phyloP scores from a whole-genome alignment of 1,140 invertebrate species.

The Notospermus geniculatus region DNA sequence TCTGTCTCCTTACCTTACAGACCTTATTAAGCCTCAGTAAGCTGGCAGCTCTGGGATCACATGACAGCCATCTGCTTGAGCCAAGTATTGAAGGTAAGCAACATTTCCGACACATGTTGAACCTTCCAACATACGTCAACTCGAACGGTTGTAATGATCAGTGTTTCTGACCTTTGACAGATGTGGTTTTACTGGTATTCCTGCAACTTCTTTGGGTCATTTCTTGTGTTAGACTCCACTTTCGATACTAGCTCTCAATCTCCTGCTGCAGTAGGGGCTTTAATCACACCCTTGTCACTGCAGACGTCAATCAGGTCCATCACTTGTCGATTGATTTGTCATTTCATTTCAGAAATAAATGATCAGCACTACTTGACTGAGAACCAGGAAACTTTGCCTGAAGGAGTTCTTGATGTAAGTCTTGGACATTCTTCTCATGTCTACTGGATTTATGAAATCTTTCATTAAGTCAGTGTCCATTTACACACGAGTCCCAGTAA shows the following conservation, averaged over 20 bases:
- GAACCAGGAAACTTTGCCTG: constrained; percentile 71
- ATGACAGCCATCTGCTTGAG: constrained; percentile 27
- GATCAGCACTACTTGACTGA: constrained; percentile 65
- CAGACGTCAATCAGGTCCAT: too few relatives aligned
- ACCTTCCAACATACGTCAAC: background rate
- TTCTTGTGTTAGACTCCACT: too few relatives aligned
- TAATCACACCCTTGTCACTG: too few relatives aligned
- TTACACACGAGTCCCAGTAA: too few relatives aligned
- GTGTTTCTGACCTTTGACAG: too few relatives aligned
- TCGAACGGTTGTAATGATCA: background rate
- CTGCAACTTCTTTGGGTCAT: too few relatives aligned
- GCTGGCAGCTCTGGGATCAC: constrained; percentile 47
- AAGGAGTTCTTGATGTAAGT: constrained; percentile 61
- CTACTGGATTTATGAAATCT: background rate
- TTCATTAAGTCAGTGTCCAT: too few relatives aligned
- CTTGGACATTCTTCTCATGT: background rate
- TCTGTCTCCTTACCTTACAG: constrained; percentile 32
- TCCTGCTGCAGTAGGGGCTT: too few relatives aligned
- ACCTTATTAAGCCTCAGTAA: constrained; percentile 59
- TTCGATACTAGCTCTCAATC: too few relatives aligned
- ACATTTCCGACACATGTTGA: background rate
- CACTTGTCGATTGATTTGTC: constrained; percentile 21
- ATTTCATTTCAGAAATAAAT: constrained; percentile 59
- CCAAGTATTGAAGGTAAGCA: constrained; percentile 35
- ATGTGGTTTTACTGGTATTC: too few relatives aligned